Base-by-base conservation (phyloP, 2,888 invertebrate genomes). In the Rhorus exstirpatorius region DNA sequence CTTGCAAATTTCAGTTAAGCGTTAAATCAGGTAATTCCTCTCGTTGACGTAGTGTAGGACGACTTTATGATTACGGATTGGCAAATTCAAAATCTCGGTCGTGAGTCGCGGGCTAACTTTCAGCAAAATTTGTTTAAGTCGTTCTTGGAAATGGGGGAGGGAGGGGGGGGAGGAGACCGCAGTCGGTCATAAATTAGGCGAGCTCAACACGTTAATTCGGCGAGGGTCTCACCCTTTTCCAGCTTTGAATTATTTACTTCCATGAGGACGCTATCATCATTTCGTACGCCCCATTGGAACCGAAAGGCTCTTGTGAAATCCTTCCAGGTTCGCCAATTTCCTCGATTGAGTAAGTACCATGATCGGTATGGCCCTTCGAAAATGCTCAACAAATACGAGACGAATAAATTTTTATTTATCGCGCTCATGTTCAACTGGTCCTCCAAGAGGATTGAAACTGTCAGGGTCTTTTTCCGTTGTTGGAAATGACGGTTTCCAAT, bases 331-430 rank as follows among this genome's bases (percentile, higher is more conserved):
- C 35, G 71, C 75, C 79, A 81, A 17, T 35, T 24, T 10, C 46
- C 14, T 67, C 79, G 75, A 46, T 79, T 84, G 2, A 81, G n/a
- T 1, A 84, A 38, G 10, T 84, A 84, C 84, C 84, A 84, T 0
- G 79, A 44, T 41, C 81, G 41, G 38, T 84, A 83, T 0, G 83
- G 51, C 1, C 83, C 84, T 19, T 84, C 83, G 24, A 84, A 84
- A 14, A 84, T 17, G 26, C 55, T 84, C 1, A 81, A 81, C 41
- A 84, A 58, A 24, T 74, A 72, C 6, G 81, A 81, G 17, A 84
- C 70, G 35, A 85, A 81, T 0, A 44, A 8, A 63, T 84, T 46
- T 44, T 76, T 72, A 3, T 35, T 10, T 10, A 81, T 79, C 3
- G 68, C 83, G 58, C 82, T 82, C 6, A 19, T 61, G 8, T 55